A percentile compares a stretch with the other conserved stretches of the same genome.
Evolutionary conservation across 2,113 vertebrate genomes (phyloP).

Genomic region (Neofelis nebulosa): DNA sequence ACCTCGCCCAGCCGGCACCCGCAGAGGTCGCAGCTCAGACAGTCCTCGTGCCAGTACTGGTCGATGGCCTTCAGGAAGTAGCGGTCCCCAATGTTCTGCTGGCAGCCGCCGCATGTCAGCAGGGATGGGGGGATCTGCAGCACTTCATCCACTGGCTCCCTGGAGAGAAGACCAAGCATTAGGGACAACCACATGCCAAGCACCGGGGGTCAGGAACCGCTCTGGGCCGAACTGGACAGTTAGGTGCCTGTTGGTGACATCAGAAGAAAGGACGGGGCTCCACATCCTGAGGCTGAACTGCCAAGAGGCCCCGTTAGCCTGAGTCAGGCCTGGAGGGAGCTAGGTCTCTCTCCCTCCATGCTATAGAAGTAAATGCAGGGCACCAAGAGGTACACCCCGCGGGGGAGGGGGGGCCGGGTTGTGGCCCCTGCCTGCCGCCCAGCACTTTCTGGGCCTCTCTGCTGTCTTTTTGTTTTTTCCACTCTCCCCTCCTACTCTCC

Average conservation of each 20-base stretch:
- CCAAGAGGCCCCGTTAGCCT: neutral
- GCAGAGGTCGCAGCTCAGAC: slow-evolving; percentile 98
- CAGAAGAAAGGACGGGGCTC: neutral
- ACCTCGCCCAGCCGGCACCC: slow-evolving; percentile 97
- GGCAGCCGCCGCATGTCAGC: slow-evolving; percentile 97
- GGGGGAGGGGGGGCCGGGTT: neutral
- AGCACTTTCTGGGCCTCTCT: neutral
- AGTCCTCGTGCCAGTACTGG: slow-evolving; percentile 99
- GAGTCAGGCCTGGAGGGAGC: neutral
- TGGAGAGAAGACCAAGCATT: slow-evolving; percentile 63
- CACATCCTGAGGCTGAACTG: neutral
- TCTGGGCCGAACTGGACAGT: neutral
- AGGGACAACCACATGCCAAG: neutral
- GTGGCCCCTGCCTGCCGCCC: neutral
- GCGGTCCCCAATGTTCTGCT: slow-evolving; percentile 98
- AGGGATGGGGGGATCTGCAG: slow-evolving; percentile 97
- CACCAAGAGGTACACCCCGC: neutral
- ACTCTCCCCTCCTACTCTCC: neutral
- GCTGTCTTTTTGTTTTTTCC: neutral
- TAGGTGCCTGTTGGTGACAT: neutral
- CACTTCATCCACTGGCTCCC: slow-evolving; percentile 98
- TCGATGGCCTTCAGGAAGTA: slow-evolving; percentile 99
- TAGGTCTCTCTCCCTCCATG: fast-evolving
- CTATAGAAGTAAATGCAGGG: neutral
- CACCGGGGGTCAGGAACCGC: fast-evolving